Conservation (phyloP, 2,797 vertebrate species). For the Cyprinella venusta region DNA sequence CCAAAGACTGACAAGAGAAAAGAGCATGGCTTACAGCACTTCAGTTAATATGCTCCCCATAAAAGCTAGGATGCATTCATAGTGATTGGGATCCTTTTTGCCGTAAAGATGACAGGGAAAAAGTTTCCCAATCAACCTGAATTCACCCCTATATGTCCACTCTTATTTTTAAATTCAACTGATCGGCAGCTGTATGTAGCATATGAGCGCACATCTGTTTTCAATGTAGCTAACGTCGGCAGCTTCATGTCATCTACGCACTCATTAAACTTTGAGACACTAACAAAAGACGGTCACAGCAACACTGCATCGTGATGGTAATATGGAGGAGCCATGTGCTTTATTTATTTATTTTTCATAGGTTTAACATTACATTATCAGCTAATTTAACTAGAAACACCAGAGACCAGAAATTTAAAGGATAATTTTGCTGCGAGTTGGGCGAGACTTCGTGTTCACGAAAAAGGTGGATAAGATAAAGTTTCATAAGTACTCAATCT, state of each 20-base stretch:
- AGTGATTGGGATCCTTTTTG: no score
- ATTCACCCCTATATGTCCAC: background rate
- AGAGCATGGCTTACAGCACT: background rate
- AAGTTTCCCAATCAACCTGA: no score
- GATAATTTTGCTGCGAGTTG: background rate
- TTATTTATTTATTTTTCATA: background rate
- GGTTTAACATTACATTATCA: background rate
- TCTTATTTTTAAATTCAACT: background rate
- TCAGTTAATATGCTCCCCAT: background rate
- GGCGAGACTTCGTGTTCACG: background rate
- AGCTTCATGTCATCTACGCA: background rate
- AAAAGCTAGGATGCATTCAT: no score
- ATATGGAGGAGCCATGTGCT: background rate
- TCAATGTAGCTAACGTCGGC: background rate
- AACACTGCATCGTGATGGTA: no score
- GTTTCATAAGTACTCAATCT: constrained; percentile 1
- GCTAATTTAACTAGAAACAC: background rate
- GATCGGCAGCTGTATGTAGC: no score
- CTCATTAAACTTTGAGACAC: background rate
- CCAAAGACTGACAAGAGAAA: background rate
- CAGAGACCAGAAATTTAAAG: background rate
- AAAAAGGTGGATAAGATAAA: background rate
- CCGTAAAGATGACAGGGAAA: no score
- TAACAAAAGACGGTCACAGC: background rate
- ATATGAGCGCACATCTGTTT: no score